Conservation (phyloP, 2,888 invertebrate genomes). For the Odontocolon sp. region DNA sequence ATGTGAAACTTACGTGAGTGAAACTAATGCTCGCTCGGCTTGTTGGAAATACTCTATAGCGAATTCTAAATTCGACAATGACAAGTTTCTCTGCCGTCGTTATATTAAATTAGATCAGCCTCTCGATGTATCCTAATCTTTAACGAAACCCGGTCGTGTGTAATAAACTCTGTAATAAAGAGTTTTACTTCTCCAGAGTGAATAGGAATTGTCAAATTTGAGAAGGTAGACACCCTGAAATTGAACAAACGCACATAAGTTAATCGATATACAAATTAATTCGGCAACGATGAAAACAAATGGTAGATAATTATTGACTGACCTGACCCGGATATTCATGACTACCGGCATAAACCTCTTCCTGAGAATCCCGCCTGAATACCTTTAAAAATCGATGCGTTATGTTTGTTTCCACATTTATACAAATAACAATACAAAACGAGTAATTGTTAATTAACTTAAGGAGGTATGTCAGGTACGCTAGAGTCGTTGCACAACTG, state of each 20-base stretch:
- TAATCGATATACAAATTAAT: neutral
- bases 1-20: constrained; percentile 39
- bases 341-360: constrained; percentile 97
- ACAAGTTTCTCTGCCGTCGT: constrained; percentile 20
- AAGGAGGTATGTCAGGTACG: no score
- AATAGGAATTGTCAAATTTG: constrained; percentile 99
- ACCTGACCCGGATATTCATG: constrained; percentile 94
- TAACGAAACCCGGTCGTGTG: constrained; percentile 84
- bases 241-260: constrained; percentile 46
- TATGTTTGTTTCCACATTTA: neutral
- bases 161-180: constrained; percentile 99
- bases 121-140: constrained; percentile 62
- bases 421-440: neutral
- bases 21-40: constrained; percentile 45
- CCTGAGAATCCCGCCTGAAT: constrained; percentile 97
- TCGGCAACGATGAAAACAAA: neutral
- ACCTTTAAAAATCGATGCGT: constrained; percentile 89
- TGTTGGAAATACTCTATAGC: constrained; percentile 39
- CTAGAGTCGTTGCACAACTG: no score
- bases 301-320: constrained; percentile 25
- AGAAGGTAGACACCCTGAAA: constrained; percentile 96
- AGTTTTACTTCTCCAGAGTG: constrained; percentile 99
- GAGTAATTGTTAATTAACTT: no score
- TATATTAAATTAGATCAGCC: neutral
- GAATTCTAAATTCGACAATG: constrained; percentile 22